Evolutionary conservation across 2,797 vertebrate genomes (phyloP).

Genomic region (Gallirallus australis): DNA sequence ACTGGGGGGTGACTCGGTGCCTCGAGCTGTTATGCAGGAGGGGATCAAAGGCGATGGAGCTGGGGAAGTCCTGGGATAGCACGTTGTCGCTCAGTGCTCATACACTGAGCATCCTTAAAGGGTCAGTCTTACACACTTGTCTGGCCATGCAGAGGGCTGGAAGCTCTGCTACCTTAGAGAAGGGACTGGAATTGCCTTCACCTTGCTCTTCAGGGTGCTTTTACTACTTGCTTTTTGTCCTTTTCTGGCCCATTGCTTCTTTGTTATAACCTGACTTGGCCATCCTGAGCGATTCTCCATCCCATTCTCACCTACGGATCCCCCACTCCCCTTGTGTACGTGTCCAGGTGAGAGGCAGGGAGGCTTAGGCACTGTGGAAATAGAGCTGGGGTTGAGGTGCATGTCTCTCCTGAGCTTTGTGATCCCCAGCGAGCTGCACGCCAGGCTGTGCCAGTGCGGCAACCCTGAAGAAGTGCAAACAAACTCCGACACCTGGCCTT

Average conservation of each 20-base stretch:
- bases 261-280: neutral
- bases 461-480: neutral
- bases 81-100: neutral
- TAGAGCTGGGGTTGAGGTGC: accelerated
- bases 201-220: neutral
- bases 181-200: neutral
- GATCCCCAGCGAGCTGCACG: accelerated
- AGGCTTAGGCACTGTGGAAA: neutral
- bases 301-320: neutral
- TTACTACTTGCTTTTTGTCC: neutral
- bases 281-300: neutral
- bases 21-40: neutral
- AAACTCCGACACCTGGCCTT: neutral
- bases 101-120: neutral
- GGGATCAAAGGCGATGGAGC: neutral
- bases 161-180: neutral
- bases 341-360: neutral
- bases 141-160: neutral
- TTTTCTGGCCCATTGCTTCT: neutral
- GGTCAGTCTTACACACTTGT: accelerated
- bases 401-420: accelerated
- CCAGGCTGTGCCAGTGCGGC: neutral
- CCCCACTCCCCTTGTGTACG: accelerated
- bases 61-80: neutral
- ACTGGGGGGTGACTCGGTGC: neutral